Evolutionary conservation across 1,140 invertebrate species (phyloP).

Genomic region (Trichogramma pretiosum): DNA sequence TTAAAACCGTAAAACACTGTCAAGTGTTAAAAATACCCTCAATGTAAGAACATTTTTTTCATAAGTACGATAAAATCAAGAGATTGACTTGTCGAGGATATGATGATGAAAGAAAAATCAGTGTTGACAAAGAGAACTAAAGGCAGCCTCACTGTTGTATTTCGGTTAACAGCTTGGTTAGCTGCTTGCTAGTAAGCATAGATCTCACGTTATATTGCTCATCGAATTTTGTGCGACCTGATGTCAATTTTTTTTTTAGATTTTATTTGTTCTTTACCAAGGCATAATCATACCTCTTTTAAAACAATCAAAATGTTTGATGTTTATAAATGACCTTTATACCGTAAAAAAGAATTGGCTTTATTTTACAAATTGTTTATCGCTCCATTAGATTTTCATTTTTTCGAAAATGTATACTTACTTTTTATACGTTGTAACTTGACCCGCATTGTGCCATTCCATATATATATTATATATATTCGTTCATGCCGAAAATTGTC

Average conservation of each 20-base stretch:
- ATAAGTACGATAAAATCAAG: no score
- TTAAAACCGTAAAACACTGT: slow-evolving; percentile 22
- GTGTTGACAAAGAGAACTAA: slow-evolving; percentile 15
- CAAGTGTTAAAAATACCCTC: slow-evolving; percentile 20
- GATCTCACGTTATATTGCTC: slow-evolving; percentile 40
- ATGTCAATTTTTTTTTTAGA: slow-evolving; percentile 17
- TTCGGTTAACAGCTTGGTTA: slow-evolving; percentile 19
- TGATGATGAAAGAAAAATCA: slow-evolving; percentile 7
- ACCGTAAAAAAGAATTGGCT: no score
- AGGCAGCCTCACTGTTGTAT: slow-evolving; percentile 18
- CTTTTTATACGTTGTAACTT: slow-evolving; percentile 32
- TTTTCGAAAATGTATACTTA: slow-evolving; percentile 30
- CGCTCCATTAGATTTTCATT: no score
- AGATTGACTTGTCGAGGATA: slow-evolving; percentile 9
- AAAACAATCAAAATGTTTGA: not conserved
- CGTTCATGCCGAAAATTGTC: slow-evolving; percentile 36
- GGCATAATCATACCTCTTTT: slow-evolving; percentile 12
- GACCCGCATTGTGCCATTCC: slow-evolving; percentile 36
- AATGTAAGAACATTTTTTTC: no score
- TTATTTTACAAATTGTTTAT: no score
- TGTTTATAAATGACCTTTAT: no score
- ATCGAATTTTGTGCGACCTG: slow-evolving; percentile 24
- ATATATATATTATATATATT: no score
- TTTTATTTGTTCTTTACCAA: slow-evolving; percentile 19
- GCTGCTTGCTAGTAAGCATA: slow-evolving; percentile 26